Evolutionary conservation across 1,140 invertebrate species (phyloP), one percentile per base, ranked within the genome.

Genomic region (Cyrtorhinus lividipennis): DNA sequence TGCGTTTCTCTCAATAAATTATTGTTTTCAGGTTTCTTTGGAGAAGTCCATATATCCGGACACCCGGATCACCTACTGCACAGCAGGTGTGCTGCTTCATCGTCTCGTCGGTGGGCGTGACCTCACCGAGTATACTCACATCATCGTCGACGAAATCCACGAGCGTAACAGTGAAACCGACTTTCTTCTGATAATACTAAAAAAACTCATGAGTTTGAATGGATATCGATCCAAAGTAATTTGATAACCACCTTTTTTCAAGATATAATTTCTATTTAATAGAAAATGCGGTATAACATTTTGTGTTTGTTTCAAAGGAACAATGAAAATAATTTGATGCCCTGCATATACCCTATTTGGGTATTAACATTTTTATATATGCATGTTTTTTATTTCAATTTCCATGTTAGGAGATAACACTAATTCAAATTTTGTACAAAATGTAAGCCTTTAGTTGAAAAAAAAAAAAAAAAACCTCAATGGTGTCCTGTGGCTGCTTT

Each of bases 131-230:
- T 85, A 79, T 64, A 95, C 95, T 0, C 95, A 99, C 73, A 82
- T 99, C 56, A 86, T 99, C 69, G 75, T 99, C 5, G 94, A 94
- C 75, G 90, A 96, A 74, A 86, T 99, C 20, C 96, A 99, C 72
- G 95, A 99, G 76, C 78, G 96, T 22, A 88, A 94, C 70, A 83
- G 90, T 72, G 91, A 98, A 62, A 92, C 92, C 79, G 94, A 86
- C 81, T 95, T 99, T 72, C 74, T 97, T 2, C 71, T 99, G 5
- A 78, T 96, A 18, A 76, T 97, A 13, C 79, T 98, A 0, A 83
- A 86, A 62, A 89, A 88, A 59, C 73, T 95, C 15, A 70, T 94
- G n/a, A 79, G 79, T 45, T 83, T 81, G 0, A 86, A 86, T 67
- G 74, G 77, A 1, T 74, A 76, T 56, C 92, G 87, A 73, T 79